These are phyloP conservation scores for Hetaerina titia DNA, from an alignment of 2,888 invertebrate species.

Conservation along the genomic window DNA sequence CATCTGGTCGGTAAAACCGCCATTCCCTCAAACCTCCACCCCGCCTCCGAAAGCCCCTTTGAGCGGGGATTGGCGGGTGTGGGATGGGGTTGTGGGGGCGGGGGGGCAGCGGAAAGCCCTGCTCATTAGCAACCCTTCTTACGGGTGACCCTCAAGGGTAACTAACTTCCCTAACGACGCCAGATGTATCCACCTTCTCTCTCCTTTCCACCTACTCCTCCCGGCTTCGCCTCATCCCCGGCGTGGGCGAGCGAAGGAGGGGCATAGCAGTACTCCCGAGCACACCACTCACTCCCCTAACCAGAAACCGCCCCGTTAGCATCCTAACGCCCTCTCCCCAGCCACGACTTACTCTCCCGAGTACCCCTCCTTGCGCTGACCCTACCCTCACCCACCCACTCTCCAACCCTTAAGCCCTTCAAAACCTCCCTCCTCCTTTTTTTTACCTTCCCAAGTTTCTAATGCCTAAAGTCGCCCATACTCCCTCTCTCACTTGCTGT, in stretches of 20 bases:
- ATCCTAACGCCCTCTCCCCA: neutral
- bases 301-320: conserved; percentile 39
- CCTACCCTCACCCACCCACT: neutral
- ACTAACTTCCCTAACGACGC: conserved; percentile 66
- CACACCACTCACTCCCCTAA: neutral
- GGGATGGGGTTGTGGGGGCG: neutral
- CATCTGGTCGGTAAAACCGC: conserved; percentile 29
- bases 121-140: conserved; percentile 64
- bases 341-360: neutral
- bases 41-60: neutral
- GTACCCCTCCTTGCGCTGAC: neutral
- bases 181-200: conserved; percentile 53
- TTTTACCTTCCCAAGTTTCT: neutral
- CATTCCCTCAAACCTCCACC: neutral
- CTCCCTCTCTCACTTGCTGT: neutral
- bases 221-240: neutral
- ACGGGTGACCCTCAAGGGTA: conserved; percentile 64
- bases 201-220: neutral
- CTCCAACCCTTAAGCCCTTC: neutral
- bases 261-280: neutral
- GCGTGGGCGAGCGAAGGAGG: neutral
- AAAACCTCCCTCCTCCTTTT: neutral
- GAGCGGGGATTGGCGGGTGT: neutral
- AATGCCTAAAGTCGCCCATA: conserved; percentile 7
- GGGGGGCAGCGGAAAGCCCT: conserved; percentile 27